Conservation (phyloP, 2,113 vertebrate genomes). For the Zosterops hypoxanthus region DNA sequence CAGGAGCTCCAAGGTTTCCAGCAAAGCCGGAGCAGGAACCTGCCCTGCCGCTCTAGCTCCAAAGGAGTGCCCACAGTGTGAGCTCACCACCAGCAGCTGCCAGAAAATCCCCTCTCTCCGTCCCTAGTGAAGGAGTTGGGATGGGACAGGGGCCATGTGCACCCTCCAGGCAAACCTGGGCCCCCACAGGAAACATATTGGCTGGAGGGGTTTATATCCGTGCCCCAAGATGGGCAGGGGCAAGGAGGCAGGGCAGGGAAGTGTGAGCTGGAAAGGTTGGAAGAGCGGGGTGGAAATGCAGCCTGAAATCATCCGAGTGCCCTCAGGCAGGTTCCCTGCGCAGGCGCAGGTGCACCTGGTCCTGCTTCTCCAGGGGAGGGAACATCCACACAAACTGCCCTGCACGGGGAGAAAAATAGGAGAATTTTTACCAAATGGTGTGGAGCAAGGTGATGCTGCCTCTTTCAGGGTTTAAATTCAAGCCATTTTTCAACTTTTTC, state of each 20-base stretch:
- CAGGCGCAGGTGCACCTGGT: neutral
- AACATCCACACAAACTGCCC: neutral
- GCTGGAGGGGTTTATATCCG: conserved; percentile 52
- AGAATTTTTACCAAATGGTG: neutral
- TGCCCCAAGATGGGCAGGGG: conserved; percentile 33
- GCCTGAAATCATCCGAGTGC: conserved; percentile 1
- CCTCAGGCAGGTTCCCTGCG: conserved; percentile 21
- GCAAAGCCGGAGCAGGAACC: conserved; percentile 13
- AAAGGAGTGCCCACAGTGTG: conserved; percentile 2
- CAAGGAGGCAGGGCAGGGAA: conserved; percentile 52
- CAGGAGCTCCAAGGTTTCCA: neutral
- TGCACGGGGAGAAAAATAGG: rapidly evolving
- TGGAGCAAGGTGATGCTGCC: neutral
- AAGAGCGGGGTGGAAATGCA: conserved; percentile 8
- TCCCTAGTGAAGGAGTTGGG: neutral
- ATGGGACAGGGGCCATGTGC: neutral
- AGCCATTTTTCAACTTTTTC: neutral
- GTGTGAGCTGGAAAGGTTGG: conserved; percentile 24
- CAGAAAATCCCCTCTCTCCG: neutral
- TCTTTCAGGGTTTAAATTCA: rapidly evolving
- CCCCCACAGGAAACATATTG: conserved; percentile 13
- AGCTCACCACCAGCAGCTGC: neutral
- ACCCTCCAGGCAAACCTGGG: neutral
- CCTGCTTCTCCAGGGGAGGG: neutral
- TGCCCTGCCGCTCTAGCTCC: neutral